Percentiles rank a stretch among this genome's conserved stretches.
These are phyloP conservation scores for Tenthredo scrophulariae DNA, from an alignment of 2,888 invertebrate species.

Conservation along the genomic window DNA sequence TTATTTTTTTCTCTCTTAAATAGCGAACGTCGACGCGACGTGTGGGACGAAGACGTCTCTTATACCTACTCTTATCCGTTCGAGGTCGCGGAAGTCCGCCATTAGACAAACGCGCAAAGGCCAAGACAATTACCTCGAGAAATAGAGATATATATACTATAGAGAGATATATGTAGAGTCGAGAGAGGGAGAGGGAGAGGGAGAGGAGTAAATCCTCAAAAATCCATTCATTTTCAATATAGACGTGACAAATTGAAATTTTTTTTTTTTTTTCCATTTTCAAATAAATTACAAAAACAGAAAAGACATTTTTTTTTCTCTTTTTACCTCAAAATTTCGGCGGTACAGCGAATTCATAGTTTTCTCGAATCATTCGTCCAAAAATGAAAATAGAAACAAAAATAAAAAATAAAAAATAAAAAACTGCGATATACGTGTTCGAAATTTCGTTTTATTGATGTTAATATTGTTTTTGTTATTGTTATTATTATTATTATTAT, in stretches of 20 bases:
- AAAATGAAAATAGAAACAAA: too few species aligned
- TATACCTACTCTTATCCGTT: neutral
- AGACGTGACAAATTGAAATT: too few species aligned
- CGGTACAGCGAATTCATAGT: too few species aligned
- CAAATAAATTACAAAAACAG: too few species aligned
- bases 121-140: conserved; percentile 45
- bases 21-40: neutral
- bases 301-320: too few species aligned
- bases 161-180: neutral
- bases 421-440: neutral
- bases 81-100: conserved; percentile 51
- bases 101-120: conserved; percentile 50
- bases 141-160: neutral
- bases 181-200: conserved; percentile 45
- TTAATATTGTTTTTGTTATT: too few species aligned
- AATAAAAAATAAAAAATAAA: conserved; percentile 47
- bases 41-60: conserved; percentile 27
- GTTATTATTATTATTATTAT: neutral
- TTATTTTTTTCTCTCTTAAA: neutral
- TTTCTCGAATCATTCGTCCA: too few species aligned
- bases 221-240: too few species aligned
- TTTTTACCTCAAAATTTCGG: too few species aligned
- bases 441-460: too few species aligned
- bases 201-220: neutral
- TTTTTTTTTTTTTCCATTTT: too few species aligned